These are phyloP conservation scores for Alexandromys fortis DNA, from an alignment of 2,113 vertebrate genomes.

Conservation along the genomic window DNA sequence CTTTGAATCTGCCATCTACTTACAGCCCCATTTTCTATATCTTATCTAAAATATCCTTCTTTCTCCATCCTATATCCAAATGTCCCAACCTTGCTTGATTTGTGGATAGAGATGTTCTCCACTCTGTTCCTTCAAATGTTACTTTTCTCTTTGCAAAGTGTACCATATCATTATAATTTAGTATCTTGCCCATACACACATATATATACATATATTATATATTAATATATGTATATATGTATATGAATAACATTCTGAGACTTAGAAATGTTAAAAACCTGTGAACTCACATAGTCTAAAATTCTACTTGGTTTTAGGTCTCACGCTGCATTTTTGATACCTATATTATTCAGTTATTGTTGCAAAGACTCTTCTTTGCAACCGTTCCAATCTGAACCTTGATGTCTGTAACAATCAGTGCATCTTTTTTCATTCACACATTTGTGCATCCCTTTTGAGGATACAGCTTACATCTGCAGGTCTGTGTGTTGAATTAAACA, in stretches of 20 bases:
- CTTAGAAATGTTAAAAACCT: background rate
- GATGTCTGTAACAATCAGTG: background rate
- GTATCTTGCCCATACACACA: background rate
- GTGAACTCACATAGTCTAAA: background rate
- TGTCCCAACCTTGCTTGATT: background rate
- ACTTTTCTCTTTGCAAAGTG: background rate
- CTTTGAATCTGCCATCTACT: background rate
- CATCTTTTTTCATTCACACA: background rate
- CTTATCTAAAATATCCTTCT: background rate
- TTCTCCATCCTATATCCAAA: background rate
- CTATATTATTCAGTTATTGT: background rate
- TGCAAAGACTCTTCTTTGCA: background rate
- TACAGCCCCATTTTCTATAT: background rate
- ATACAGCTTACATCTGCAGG: background rate
- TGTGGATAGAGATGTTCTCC: background rate
- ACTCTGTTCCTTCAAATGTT: background rate
- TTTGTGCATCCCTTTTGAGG: background rate
- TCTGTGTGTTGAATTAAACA: background rate
- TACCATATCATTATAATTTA: background rate
- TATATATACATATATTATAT: rapidly evolving
- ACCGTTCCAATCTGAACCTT: background rate
- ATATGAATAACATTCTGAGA: background rate
- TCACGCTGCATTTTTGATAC: background rate
- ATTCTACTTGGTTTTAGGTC: background rate
- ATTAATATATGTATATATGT: too few relatives aligned